Evolutionary conservation across 2,113 vertebrate genomes (phyloP), one percentile per base, ranked within the genome.

Genomic region (Lota lota): DNA sequence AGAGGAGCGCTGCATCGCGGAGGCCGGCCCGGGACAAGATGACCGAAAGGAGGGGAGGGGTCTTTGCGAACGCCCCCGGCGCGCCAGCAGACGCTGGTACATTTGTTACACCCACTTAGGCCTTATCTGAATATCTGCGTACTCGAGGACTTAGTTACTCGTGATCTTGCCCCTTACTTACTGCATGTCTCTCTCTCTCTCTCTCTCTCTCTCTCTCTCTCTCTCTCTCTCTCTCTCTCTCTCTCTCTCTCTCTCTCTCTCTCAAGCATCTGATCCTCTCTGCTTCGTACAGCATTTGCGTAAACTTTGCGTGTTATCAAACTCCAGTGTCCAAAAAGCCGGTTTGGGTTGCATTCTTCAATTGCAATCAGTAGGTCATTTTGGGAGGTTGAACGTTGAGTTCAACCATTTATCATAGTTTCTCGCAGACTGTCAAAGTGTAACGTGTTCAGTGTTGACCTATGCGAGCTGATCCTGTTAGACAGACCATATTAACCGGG

Each of bases 401-500:
- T 33, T 5, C 28, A 4, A 5, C 7, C 28, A 33, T 33, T 33
- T 5, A 33, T 33, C 28, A 33, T 6, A 4, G 28, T 33, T 33
- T 4, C 28, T 33, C 28, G 28, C 28, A 33, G 28, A 33, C 28
- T 33, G 28, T 33, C 28, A 33, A 4, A 4, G 28, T 5, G 28
- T 6, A 33, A 61, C 64, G 73, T 81, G 65, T 85, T 78, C 78
- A 80, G 67, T 75, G 70, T 74, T 70, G 77, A 70, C 73, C 79
- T 80, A 79, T 68, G 76, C 54, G 83, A 79, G 78, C 72, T 78
- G 90, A 90, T 89, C 85, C 92, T 91, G 90, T 92, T 67, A 90
- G 89, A 88, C 90, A 87, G 82, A 88, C 90, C 82, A 87, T 94
- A 94, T 94, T 93, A 93, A 91, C 85, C 90, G 88, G 88, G 87